Base-by-base conservation (phyloP, 64 coral and sea anemone species). In the Catalaphyllia jardinei region DNA sequence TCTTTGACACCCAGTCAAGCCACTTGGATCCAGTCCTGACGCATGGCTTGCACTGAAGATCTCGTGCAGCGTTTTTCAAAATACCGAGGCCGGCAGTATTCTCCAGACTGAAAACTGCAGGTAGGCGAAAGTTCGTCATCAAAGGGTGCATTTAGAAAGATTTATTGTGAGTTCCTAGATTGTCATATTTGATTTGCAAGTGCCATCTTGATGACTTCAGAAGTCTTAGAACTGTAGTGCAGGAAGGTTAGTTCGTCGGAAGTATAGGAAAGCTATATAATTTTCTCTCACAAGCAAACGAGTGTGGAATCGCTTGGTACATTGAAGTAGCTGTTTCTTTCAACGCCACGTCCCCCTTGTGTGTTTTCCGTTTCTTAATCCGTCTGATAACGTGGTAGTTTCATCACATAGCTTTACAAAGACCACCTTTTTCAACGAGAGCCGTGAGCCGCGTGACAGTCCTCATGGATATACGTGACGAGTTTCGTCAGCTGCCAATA, bases 1-100 rank as follows among this genome's bases (percentile, higher is more conserved):
- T 62, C 13, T 83, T 39, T 31, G 22, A 11, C 10, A 25, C 33
- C 29, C 19, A 60, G 38, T 18, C 79, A 83, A 67, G 79, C 33
- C 63, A 50, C 81, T 85, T 85, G 81, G 81, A 71, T 85, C 81
- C 81, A 85, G 81, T 85, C 81, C 79, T 85, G 81, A 85, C 81
- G 81, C 81, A 85, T 85, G 81, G 81, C 81, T 85, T 85, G 63
- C 33, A 51, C 38, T 46, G 9, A 24, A 25, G 10, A 71, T 50
- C 60, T 20, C 63, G 42, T 18, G 33, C 60, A 71, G 62, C 71
- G 62, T 85, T 85, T 46, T 71, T 39, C 15, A 62, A 83, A 19
- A 38, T 2, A 85, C 15, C 18, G 63, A 85, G 81, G 62, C 81
- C 10, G 35, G 81, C 62, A 71, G 63, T 50, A 50, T 50, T 85